Base-by-base conservation (phyloP, 1,140 invertebrate species). In the Zaprionus ornatus region DNA sequence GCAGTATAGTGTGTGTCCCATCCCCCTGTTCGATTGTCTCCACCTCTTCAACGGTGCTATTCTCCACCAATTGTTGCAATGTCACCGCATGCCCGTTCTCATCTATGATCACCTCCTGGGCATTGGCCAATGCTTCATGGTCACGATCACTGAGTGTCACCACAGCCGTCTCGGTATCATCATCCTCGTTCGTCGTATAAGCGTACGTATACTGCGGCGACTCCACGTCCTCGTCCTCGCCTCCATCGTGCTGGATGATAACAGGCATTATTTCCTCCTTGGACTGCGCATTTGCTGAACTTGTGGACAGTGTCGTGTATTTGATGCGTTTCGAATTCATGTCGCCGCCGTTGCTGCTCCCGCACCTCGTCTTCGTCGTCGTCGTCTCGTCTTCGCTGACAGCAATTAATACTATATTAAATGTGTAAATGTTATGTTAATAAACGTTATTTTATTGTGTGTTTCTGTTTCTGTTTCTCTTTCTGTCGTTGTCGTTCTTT, bases 1-100 rank as follows among this genome's bases (percentile, higher is more conserved):
- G 91, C 2, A 92, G 40, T 19, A 92, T 92, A 42, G 91, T 92
- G 21, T 92, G 91, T 15, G 91, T 90, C n/a, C 91, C 91, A n/a
- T 92, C 91, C 37, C 74, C 78, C 54, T 92, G 82, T n/a, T 92
- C 91, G 19, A 92, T 91, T 0, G 87, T 79, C 56, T 92, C 91
- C 17, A 91, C 87, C 61, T 92, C 91, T 57, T 92, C 91, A 3
- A 92, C 91, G 13, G 91, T 80, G 77, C 78, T 83, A 35, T 86
- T 91, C 56, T 92, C 91, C 3, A 92, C 91, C 57, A 91, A 37
- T 21, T 92, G 84, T 48, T 92, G 91, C 77, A 92, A 48, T 0
- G 91, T 90, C 13, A 92, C 80, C 3, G 91, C 79, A 54, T 91
- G 91, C 1, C 91, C 91, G n/a, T 92, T 80, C 76, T 92, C 91